phyloP scores from a whole-genome alignment of 30 jellyfish, hydroid and myxozoan species.

The Phacellophora camtschatica region DNA sequence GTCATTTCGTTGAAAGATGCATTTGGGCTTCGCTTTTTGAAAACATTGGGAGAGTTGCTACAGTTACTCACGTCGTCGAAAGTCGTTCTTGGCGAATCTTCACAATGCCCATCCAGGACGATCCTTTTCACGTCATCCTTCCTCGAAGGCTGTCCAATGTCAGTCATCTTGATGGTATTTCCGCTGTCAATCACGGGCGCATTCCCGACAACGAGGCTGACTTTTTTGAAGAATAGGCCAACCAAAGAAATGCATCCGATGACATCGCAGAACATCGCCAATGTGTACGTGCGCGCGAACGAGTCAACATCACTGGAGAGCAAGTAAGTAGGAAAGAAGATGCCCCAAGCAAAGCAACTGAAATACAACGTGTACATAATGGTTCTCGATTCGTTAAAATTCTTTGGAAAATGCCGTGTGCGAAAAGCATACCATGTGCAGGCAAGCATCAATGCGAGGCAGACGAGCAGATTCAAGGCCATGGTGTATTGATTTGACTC shows the following conservation, averaged over 20 bases:
- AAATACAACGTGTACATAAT: conserved; percentile 79
- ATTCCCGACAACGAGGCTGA: conserved; percentile 20
- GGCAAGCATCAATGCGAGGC: conserved; percentile 68
- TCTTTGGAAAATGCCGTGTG: conserved; percentile 85
- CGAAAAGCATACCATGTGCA: conserved; percentile 83
- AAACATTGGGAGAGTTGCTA: not conserved
- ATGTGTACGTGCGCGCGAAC: conserved; percentile 36
- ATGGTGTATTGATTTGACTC: conserved; percentile 38
- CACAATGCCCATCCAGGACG: conserved; percentile 4
- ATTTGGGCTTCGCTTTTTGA: too few species aligned
- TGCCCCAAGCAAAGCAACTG: conserved; percentile 87
- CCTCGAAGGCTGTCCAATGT: not conserved
- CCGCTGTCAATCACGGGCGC: conserved; percentile 21
- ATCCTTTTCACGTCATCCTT: not conserved
- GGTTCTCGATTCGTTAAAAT: conserved; percentile 83
- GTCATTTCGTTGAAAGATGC: too few species aligned
- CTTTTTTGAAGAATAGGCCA: conserved; percentile 51
- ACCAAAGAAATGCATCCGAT: conserved; percentile 32
- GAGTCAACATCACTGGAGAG: conserved; percentile 1
- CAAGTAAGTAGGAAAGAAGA: conserved; percentile 53
- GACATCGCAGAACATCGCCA: conserved; percentile 32
- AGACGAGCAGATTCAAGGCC: conserved; percentile 49
- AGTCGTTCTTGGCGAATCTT: not conserved
- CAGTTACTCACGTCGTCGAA: not conserved
- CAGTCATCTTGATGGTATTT: not conserved